Conservation (phyloP, 2,113 vertebrate species). For the Toxotes jaculatrix region DNA sequence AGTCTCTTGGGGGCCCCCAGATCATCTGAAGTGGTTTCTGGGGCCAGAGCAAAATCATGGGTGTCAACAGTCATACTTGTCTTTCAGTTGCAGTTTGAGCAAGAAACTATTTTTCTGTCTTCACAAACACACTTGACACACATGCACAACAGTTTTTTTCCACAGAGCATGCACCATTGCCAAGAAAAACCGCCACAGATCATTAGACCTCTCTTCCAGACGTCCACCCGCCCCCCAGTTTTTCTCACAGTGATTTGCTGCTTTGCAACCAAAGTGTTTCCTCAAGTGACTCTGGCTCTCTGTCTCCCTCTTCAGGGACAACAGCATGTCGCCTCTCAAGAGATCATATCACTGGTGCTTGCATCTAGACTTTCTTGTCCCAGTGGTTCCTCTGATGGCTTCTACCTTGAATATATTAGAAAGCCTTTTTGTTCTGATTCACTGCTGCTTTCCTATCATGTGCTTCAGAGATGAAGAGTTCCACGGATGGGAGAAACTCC, state of each 20-base stretch:
- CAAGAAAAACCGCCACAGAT: slow-evolving; percentile 60
- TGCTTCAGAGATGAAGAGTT: neutral
- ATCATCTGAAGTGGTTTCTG: slow-evolving; percentile 66
- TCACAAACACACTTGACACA: slow-evolving; percentile 33
- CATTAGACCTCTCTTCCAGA: slow-evolving; percentile 62
- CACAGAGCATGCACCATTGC: slow-evolving; percentile 29
- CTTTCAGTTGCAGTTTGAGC: slow-evolving; percentile 39
- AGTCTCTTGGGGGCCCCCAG: neutral
- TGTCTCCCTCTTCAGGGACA: slow-evolving; percentile 82
- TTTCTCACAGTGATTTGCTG: slow-evolving; percentile 46
- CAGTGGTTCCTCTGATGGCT: neutral
- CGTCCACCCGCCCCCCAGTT: slow-evolving; percentile 1
- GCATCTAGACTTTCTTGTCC: neutral
- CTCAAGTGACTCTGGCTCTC: slow-evolving; percentile 66
- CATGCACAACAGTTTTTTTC: slow-evolving; percentile 34
- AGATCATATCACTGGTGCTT: neutral
- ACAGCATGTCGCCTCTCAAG: slow-evolving; percentile 2
- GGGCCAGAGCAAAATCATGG: slow-evolving; percentile 53
- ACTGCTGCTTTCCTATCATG: neutral
- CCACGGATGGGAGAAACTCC: neutral
- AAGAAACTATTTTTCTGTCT: slow-evolving; percentile 48
- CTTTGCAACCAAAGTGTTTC: slow-evolving; percentile 15
- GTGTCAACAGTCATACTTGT: slow-evolving; percentile 56
- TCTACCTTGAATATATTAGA: neutral
- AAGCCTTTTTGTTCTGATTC: neutral